Percentiles rank a stretch among this genome's conserved stretches.
These are phyloP conservation scores for Lasioglossum leucozonium DNA, from an alignment of 2,888 invertebrate genomes.

Conservation along the genomic window DNA sequence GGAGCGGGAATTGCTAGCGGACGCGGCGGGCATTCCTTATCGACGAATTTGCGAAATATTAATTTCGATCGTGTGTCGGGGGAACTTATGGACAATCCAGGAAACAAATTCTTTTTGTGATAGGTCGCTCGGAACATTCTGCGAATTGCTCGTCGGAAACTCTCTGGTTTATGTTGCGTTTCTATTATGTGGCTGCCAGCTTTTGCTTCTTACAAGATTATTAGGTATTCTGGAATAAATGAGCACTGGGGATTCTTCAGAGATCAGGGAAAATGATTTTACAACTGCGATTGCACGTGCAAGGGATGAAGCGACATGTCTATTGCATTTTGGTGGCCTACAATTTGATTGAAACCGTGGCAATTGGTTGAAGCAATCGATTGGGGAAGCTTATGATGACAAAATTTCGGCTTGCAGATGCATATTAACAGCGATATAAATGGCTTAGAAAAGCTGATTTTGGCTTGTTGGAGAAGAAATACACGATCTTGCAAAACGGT, in stretches of 20 bases:
- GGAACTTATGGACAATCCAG: background rate
- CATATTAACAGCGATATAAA: no score
- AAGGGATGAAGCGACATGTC: background rate
- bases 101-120: background rate
- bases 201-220: background rate
- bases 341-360: no score
- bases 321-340: background rate
- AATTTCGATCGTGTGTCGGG: background rate
- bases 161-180: background rate
- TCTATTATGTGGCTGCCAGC: background rate
- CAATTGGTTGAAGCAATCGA: no score
- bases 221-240: background rate
- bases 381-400: no score
- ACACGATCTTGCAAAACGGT: no score
- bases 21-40: background rate
- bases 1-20: background rate
- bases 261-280: background rate
- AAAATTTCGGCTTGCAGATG: no score
- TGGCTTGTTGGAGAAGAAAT: no score
- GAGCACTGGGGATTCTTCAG: rapidly evolving
- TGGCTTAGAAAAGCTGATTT: no score
- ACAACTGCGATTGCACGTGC: background rate
- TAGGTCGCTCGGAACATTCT: background rate
- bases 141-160: background rate
- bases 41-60: background rate